Conservation (phyloP, 2,888 invertebrate genomes). For the Drosophila mercatorum region DNA sequence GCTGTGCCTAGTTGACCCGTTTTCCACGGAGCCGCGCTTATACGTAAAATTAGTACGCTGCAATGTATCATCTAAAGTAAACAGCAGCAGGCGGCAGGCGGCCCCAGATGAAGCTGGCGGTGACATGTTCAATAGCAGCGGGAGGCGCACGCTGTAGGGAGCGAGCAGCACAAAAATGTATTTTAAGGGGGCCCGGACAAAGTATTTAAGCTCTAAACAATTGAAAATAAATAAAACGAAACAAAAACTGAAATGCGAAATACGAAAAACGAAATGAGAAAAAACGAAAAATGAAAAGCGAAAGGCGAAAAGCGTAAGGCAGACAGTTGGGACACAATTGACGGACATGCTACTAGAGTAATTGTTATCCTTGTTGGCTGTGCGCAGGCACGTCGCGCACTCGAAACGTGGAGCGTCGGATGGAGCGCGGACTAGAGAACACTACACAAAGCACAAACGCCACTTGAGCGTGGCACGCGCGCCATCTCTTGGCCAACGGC, state of each 20-base stretch:
- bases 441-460: conserved; percentile 59
- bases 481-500: conserved; percentile 9
- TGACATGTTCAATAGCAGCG: conserved; percentile 55
- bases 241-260: background rate
- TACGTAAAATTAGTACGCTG: conserved; percentile 75
- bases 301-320: conserved; percentile 9
- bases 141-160: conserved; percentile 20
- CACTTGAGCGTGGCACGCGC: conserved; percentile 62
- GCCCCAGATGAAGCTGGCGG: conserved; percentile 47
- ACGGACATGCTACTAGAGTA: conserved; percentile 67
- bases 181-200: conserved; percentile 52
- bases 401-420: conserved; percentile 38
- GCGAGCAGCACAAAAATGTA: conserved; percentile 26
- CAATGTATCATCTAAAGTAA: conserved; percentile 75
- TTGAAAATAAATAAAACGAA: conserved; percentile 55
- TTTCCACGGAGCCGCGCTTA: conserved; percentile 17
- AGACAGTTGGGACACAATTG: conserved; percentile 33
- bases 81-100: conserved; percentile 35
- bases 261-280: conserved; percentile 8
- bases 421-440: conserved; percentile 36
- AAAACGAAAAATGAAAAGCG: background rate
- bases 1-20: conserved; percentile 33
- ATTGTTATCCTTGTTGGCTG: conserved; percentile 80
- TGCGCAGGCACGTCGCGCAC: conserved; percentile 77
- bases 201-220: conserved; percentile 71